Conservation (phyloP, 2,113 vertebrate species). For the Empidonax traillii region DNA sequence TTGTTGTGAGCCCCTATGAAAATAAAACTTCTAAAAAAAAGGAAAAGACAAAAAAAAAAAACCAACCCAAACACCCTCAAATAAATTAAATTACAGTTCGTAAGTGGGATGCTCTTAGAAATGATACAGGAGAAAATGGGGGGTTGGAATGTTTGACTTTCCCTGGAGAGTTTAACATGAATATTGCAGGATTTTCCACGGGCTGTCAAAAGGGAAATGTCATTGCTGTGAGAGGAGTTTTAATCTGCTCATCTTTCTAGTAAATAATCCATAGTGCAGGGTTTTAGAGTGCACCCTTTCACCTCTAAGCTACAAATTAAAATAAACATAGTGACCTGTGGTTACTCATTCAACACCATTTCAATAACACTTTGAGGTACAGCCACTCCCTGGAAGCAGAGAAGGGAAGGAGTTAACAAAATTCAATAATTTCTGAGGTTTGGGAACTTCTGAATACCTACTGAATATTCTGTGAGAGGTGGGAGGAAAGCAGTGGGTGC, state of each 20-base stretch:
- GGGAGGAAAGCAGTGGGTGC: not conserved
- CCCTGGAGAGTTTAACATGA: not conserved
- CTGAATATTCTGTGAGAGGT: not conserved
- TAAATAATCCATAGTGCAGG: not conserved
- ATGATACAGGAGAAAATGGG: not conserved
- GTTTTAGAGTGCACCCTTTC: not conserved
- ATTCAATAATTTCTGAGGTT: not conserved
- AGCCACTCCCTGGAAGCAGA: not conserved
- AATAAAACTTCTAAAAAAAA: not conserved
- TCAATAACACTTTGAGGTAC: not conserved
- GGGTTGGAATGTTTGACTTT: not conserved
- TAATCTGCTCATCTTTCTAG: not conserved
- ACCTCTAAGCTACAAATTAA: not conserved
- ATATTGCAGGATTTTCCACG: not conserved
- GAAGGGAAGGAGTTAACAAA: not conserved
- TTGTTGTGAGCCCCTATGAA: not conserved
- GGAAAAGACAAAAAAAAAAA: not conserved
- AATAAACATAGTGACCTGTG: not conserved
- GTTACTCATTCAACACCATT: not conserved
- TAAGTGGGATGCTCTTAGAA: not conserved
- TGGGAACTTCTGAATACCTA: not conserved
- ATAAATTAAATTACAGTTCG: not conserved
- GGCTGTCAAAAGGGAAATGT: not conserved
- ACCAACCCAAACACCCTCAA: not conserved
- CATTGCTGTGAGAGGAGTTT: not conserved